Conservation (phyloP, 2,113 vertebrate genomes). For the Erythrolamprus reginae region DNA sequence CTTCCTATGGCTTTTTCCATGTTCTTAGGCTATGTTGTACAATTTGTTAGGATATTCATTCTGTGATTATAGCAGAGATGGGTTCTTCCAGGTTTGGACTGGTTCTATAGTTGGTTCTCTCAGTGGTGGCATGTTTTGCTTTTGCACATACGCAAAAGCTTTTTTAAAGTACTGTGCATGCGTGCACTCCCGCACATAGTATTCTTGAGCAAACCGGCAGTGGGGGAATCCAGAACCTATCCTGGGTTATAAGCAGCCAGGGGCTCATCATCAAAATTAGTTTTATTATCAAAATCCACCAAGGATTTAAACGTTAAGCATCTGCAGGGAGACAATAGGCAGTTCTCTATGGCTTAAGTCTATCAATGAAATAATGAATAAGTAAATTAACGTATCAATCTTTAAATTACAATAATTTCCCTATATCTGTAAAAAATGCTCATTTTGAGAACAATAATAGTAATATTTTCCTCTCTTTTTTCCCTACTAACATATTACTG, state of each 20-base stretch:
- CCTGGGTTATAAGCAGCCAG: neutral
- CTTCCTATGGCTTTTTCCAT: neutral
- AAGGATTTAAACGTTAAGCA: neutral
- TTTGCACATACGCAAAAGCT: too few relatives aligned
- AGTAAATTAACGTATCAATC: neutral
- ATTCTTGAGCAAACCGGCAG: too few relatives aligned
- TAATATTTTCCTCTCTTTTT: neutral
- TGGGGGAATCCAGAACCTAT: too few relatives aligned
- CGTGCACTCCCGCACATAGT: too few relatives aligned
- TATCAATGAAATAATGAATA: neutral
- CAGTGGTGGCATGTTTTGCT: too few relatives aligned
- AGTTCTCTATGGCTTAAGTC: neutral
- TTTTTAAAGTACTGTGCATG: too few relatives aligned
- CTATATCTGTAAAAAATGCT: neutral
- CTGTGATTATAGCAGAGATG: neutral
- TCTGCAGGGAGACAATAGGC: neutral
- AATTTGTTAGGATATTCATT: neutral
- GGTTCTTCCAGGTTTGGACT: too few relatives aligned
- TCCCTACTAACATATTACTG: neutral
- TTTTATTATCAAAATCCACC: neutral
- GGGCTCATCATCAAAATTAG: neutral
- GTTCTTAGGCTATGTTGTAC: neutral
- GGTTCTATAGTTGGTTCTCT: too few relatives aligned
- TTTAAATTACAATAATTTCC: neutral
- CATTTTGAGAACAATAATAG: neutral